A percentile compares a stretch with the other conserved stretches of the same genome.
Evolutionary conservation across 1,140 invertebrate species (phyloP).

Genomic region (Drosophila repleta): DNA sequence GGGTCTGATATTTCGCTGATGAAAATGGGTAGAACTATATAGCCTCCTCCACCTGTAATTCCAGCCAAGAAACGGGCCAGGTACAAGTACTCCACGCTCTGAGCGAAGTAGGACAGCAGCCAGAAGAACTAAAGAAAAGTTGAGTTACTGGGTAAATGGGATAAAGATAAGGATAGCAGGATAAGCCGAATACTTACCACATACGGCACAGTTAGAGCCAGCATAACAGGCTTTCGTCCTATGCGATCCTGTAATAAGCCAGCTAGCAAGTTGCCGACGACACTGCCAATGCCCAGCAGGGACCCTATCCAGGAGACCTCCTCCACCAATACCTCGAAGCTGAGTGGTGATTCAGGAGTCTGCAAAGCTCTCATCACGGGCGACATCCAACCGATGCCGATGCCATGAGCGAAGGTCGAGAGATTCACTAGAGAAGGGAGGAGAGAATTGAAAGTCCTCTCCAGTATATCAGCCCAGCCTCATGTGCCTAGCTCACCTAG

Average conservation of each 20-base stretch:
- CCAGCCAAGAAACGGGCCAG: slow-evolving; percentile 82
- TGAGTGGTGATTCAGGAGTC: slow-evolving; percentile 68
- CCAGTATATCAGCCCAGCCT: not conserved
- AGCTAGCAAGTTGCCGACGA: slow-evolving; percentile 61
- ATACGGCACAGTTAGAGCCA: slow-evolving; percentile 50
- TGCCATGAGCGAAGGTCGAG: slow-evolving; percentile 83
- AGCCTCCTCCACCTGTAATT: slow-evolving; percentile 67
- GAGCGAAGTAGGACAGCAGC: slow-evolving; percentile 57
- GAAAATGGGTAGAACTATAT: slow-evolving; percentile 65
- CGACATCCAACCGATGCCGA: slow-evolving; percentile 84
- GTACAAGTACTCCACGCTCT: slow-evolving; percentile 71
- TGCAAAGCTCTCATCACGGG: slow-evolving; percentile 81
- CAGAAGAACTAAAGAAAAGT: slow-evolving; percentile 52
- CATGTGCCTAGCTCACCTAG: slow-evolving; percentile 38
- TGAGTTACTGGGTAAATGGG: not conserved
- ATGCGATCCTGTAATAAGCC: slow-evolving; percentile 64
- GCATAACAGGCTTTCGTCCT: slow-evolving; percentile 60
- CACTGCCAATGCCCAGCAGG: slow-evolving; percentile 70
- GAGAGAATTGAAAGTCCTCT: not conserved
- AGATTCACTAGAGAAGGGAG: slow-evolving; percentile 72
- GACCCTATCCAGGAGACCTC: slow-evolving; percentile 79
- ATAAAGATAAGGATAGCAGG: too few species aligned
- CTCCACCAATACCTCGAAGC: slow-evolving; percentile 45
- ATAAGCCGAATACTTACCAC: slow-evolving; percentile 31
- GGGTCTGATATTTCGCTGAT: slow-evolving; percentile 75